These are phyloP conservation scores for Heliconius hewitsoni DNA, from an alignment of 1,140 invertebrate genomes.

Conservation along the genomic window DNA sequence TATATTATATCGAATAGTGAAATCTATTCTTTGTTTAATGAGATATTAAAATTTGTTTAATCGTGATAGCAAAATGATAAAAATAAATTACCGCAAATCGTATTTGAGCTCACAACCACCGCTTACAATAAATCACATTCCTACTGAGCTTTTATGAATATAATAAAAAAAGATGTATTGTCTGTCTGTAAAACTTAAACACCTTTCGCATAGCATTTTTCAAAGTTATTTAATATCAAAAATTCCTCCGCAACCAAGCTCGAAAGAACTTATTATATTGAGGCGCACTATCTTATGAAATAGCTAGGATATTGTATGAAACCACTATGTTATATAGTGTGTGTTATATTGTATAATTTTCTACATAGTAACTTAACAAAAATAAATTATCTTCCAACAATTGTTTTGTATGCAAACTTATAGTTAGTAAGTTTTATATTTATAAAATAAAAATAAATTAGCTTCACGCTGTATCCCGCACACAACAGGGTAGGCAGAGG, in stretches of 20 bases:
- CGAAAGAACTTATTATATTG: conserved; percentile 13
- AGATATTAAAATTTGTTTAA: too few species aligned
- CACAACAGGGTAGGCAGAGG: too few species aligned
- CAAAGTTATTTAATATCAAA: conserved; percentile 15
- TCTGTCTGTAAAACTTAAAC: conserved; percentile 11
- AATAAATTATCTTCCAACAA: neutral
- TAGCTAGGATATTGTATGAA: conserved; percentile 12
- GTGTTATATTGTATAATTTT: neutral
- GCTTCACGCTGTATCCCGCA: too few species aligned
- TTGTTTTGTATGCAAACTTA: neutral
- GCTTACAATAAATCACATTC: neutral
- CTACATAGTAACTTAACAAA: neutral
- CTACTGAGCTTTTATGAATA: neutral
- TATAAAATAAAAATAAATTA: too few species aligned
- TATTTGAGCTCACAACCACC: neutral
- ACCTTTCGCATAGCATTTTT: conserved; percentile 13
- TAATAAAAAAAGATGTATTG: neutral
- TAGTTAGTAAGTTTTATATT: neutral
- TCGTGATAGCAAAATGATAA: too few species aligned
- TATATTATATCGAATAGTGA: too few species aligned
- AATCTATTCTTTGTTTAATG: too few species aligned
- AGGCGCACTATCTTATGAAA: conserved; percentile 10
- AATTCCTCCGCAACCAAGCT: conserved; percentile 9
- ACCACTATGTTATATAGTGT: conserved; percentile 8
- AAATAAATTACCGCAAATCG: too few species aligned